A percentile compares a stretch with the other conserved stretches of the same genome.
phyloP scores from a whole-genome alignment of 2,797 vertebrate genomes.

The Epinephelus malabaricus region DNA sequence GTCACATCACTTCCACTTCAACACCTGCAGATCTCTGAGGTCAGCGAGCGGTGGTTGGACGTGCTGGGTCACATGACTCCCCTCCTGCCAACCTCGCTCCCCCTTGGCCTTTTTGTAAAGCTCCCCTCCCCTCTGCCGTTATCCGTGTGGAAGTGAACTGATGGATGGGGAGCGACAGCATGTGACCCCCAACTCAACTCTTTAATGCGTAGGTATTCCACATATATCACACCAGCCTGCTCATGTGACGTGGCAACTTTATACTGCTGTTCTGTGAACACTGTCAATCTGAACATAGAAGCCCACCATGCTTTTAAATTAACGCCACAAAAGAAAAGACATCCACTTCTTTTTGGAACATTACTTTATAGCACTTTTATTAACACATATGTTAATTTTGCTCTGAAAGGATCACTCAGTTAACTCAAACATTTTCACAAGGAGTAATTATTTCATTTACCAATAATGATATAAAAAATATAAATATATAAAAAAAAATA shows the following conservation, averaged over 20 bases:
- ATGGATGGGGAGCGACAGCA: slow-evolving; percentile 86
- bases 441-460: background rate
- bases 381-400: background rate
- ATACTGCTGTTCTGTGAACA: slow-evolving; percentile 2
- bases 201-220: slow-evolving; percentile 74
- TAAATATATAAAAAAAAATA: too few relatives aligned
- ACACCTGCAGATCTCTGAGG: slow-evolving; percentile 90
- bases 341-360: background rate
- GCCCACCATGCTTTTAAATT: background rate
- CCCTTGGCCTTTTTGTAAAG: slow-evolving; percentile 13
- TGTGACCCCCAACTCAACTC: slow-evolving; percentile 86
- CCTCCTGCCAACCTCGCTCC: slow-evolving; percentile 28
- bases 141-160: slow-evolving; percentile 84
- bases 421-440: background rate
- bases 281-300: background rate
- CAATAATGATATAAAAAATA: too few relatives aligned
- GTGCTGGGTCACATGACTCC: slow-evolving; percentile 79
- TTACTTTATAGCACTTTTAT: background rate
- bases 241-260: slow-evolving; percentile 46
- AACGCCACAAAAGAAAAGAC: background rate
- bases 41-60: slow-evolving; percentile 80
- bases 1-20: slow-evolving; percentile 90
- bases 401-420: background rate
- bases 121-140: slow-evolving; percentile 42
- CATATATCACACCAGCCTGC: background rate